phyloP scores from a whole-genome alignment of 2,888 invertebrate species.

The Hypomecis atomaria region DNA sequence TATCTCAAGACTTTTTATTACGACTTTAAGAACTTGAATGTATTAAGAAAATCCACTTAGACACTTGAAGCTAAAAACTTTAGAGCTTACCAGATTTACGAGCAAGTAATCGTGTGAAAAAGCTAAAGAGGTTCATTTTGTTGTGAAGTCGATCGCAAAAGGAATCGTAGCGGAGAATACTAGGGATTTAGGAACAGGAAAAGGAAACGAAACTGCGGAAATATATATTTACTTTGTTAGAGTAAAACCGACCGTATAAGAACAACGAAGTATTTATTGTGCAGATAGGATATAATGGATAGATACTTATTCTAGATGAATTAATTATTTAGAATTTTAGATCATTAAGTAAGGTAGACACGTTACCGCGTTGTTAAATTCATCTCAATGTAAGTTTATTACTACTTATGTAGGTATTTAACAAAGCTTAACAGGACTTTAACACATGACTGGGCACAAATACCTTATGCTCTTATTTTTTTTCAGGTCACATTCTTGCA shows the following conservation, averaged over 20 bases:
- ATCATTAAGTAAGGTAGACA: no score
- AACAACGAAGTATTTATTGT: background rate
- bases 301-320: no score
- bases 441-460: no score
- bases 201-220: slow-evolving; percentile 16
- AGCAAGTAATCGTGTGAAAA: slow-evolving; percentile 12
- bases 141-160: slow-evolving; percentile 10
- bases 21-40: background rate
- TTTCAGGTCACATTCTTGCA: background rate
- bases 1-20: background rate
- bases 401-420: no score
- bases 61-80: background rate
- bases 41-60: background rate
- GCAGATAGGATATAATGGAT: background rate
- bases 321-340: no score
- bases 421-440: no score
- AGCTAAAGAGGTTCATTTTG: slow-evolving; percentile 10
- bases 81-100: slow-evolving; percentile 9
- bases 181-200: slow-evolving; percentile 12
- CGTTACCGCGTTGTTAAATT: no score
- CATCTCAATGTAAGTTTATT: no score
- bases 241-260: slow-evolving; percentile 7
- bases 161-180: slow-evolving; percentile 3
- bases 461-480: background rate
- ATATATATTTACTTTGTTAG: slow-evolving; percentile 7